Percentiles rank a stretch among this genome's conserved stretches.
These are phyloP conservation scores for Ectemnius continuus DNA, from an alignment of 2,888 invertebrate species.

Conservation along the genomic window DNA sequence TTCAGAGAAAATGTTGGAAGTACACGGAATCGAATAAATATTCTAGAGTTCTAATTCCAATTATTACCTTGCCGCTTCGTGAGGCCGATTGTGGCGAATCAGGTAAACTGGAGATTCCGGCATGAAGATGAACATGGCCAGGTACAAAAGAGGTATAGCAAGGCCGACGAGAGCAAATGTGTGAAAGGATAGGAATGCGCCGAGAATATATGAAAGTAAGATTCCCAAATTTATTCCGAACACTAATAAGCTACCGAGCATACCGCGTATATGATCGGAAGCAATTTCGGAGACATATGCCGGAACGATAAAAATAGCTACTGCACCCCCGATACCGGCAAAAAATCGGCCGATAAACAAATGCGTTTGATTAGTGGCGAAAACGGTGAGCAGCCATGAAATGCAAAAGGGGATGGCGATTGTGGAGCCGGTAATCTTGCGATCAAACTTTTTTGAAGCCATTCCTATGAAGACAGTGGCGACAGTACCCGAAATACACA, in stretches of 20 bases:
- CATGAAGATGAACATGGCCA: constrained; percentile 76
- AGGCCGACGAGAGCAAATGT: constrained; percentile 77
- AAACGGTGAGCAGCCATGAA: constrained; percentile 81
- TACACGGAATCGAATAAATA: neutral
- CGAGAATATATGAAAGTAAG: constrained; percentile 76
- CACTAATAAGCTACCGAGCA: constrained; percentile 80
- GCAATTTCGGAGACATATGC: constrained; percentile 84
- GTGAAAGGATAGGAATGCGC: constrained; percentile 77
- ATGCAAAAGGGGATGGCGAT: constrained; percentile 80
- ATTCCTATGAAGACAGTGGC: constrained; percentile 79
- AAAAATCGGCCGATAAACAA: constrained; percentile 81
- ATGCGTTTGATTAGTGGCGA: constrained; percentile 77
- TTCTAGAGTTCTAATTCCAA: too few species aligned
- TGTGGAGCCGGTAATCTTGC: constrained; percentile 80
- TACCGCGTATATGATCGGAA: constrained; percentile 79
- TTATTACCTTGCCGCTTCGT: constrained; percentile 72
- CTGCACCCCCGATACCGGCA: constrained; percentile 81
- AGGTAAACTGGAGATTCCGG: constrained; percentile 81
- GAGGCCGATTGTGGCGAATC: constrained; percentile 70
- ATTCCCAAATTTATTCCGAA: constrained; percentile 79
- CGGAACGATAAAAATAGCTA: constrained; percentile 80
- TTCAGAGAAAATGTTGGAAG: neutral
- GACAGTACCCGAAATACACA: constrained; percentile 80
- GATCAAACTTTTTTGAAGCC: constrained; percentile 79
- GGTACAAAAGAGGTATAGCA: constrained; percentile 75